phyloP scores from a whole-genome alignment of 1,140 invertebrate species.

The Tigriopus japonicus region DNA sequence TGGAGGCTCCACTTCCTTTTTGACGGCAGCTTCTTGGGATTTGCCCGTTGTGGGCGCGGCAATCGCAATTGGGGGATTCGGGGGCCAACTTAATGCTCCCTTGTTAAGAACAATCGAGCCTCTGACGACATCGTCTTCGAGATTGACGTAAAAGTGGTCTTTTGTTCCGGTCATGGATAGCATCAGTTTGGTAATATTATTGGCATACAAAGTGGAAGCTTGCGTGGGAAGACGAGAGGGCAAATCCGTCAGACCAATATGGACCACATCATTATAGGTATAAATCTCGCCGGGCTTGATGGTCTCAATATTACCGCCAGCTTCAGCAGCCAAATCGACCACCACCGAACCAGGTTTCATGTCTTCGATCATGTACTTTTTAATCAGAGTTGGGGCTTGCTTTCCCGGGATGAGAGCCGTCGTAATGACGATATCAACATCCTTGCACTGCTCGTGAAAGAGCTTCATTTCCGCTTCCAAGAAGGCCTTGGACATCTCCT shows the following conservation, averaged over 20 bases:
- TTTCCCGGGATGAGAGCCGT: conserved; percentile 79
- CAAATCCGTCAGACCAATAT: conserved; percentile 67
- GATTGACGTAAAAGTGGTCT: conserved; percentile 54
- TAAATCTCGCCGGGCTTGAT: conserved; percentile 56
- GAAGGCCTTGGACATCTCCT: conserved; percentile 76
- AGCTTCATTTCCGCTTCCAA: conserved; percentile 65
- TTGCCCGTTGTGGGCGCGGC: conserved; percentile 27
- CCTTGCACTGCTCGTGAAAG: conserved; percentile 62
- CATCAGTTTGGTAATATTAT: conserved; percentile 74
- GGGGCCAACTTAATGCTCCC: conserved; percentile 59
- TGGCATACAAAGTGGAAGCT: conserved; percentile 64
- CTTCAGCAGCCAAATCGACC: conserved; percentile 71
- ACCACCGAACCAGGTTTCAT: conserved; percentile 80
- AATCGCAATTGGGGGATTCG: conserved; percentile 34
- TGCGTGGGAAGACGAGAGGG: conserved; percentile 66
- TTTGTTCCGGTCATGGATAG: conserved; percentile 49
- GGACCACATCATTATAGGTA: conserved; percentile 52
- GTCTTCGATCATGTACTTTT: conserved; percentile 47
- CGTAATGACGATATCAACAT: conserved; percentile 59
- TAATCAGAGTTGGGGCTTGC: conserved; percentile 56
- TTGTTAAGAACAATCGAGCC: conserved; percentile 56
- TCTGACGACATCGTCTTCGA: conserved; percentile 66
- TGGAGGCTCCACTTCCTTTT: conserved; percentile 21
- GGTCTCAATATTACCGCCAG: conserved; percentile 70
- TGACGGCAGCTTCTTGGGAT: conserved; percentile 20